Conservation (phyloP, 2,113 vertebrate genomes). For the Tragulus kanchil region DNA sequence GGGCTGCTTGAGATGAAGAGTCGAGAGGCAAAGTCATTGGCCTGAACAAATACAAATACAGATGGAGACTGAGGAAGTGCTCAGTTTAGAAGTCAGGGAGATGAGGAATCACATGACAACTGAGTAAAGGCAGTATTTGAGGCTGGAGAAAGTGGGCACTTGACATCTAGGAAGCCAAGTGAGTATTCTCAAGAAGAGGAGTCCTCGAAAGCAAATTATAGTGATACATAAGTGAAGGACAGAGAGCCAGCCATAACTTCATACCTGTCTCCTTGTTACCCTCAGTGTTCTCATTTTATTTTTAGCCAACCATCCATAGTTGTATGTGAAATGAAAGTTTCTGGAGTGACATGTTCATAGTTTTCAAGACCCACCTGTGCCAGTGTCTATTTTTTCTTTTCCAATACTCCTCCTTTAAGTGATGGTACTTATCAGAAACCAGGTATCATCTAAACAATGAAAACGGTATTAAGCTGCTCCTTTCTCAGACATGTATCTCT, state of each 20-base stretch:
- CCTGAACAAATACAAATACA: background rate
- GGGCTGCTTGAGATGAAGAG: background rate
- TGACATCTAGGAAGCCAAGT: background rate
- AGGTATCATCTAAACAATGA: background rate
- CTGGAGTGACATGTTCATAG: background rate
- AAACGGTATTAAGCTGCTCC: background rate
- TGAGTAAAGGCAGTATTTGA: background rate
- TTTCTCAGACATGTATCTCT: background rate
- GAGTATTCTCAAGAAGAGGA: background rate
- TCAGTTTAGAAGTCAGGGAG: background rate
- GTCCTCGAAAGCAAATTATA: background rate
- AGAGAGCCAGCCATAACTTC: background rate
- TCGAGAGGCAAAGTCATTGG: background rate
- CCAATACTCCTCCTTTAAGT: background rate
- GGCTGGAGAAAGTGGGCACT: background rate
- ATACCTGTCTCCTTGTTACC: background rate
- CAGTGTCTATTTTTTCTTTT: background rate
- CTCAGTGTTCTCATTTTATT: slow-evolving; percentile 10
- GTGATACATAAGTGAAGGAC: background rate
- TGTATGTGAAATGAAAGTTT: slow-evolving; percentile 26
- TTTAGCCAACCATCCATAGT: background rate
- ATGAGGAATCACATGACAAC: background rate
- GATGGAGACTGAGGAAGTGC: background rate
- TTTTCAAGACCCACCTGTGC: background rate
- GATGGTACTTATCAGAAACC: background rate